phyloP scores from a whole-genome alignment of 1,140 invertebrate genomes.

The Atopsyche davidsoni region DNA sequence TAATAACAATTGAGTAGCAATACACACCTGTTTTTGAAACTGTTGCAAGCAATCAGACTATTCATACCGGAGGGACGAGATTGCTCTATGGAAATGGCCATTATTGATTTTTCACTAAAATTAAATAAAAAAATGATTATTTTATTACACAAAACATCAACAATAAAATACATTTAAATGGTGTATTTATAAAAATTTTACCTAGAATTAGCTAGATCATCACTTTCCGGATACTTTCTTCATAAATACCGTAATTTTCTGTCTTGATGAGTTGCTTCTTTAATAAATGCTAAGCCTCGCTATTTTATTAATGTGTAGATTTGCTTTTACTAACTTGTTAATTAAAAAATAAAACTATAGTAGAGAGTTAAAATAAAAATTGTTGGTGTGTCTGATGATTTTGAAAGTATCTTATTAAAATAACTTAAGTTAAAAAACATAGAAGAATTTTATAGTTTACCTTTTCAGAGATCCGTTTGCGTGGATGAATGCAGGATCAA shows the following conservation, averaged over 20 bases:
- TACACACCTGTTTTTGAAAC: constrained; percentile 58
- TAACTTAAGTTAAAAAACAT: no score
- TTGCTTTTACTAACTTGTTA: no score
- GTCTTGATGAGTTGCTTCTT: no score
- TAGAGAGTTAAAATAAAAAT: no score
- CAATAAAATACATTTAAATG: neutral
- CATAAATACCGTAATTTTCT: no score
- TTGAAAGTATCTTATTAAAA: no score
- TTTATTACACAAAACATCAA: no score
- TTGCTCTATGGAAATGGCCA: constrained; percentile 51
- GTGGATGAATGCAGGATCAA: constrained; percentile 14
- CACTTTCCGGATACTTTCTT: neutral
- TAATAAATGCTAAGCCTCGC: no score
- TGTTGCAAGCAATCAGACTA: constrained; percentile 67
- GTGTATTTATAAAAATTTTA: constrained; percentile 1
- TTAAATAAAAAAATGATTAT: constrained; percentile 9
- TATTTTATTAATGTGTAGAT: no score
- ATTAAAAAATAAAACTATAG: no score
- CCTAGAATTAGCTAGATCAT: neutral
- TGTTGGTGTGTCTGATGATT: no score
- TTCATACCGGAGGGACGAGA: constrained; percentile 61
- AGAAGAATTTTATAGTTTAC: no score
- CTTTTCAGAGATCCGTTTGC: constrained; percentile 22
- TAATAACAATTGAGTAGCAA: neutral
- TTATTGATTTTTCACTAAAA: constrained; percentile 35